Evolutionary conservation across 2,797 vertebrate species (phyloP).

Genomic region (Hapalemur alaotrensis): DNA sequence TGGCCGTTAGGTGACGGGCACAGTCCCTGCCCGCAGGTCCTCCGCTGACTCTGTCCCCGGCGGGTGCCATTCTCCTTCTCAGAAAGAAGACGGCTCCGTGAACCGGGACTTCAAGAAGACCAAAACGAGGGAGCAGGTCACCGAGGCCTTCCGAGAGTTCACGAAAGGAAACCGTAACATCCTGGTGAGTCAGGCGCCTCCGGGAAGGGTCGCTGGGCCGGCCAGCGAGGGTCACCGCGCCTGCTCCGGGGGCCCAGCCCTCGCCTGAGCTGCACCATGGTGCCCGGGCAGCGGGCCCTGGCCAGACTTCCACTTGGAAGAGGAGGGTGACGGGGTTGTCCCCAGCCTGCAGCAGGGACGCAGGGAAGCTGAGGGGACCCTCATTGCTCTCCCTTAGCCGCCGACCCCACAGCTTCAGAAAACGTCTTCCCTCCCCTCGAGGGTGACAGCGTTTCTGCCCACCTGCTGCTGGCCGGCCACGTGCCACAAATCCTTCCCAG

Average conservation of each 20-base stretch:
- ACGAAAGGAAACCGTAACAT: slow-evolving; percentile 92
- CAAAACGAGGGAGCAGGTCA: slow-evolving; percentile 94
- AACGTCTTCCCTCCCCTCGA: rapidly evolving
- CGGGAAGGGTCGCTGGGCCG: rapidly evolving
- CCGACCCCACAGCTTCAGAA: neutral
- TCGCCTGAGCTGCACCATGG: rapidly evolving
- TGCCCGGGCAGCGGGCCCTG: neutral
- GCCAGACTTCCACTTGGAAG: neutral
- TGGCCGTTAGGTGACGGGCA: rapidly evolving
- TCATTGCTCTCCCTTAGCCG: rapidly evolving
- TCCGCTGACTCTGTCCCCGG: neutral
- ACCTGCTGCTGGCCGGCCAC: rapidly evolving
- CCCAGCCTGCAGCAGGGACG: rapidly evolving
- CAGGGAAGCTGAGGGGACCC: rapidly evolving
- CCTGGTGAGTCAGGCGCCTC: slow-evolving; percentile 88
- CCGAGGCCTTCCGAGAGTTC: slow-evolving; percentile 93
- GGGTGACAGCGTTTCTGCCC: too few relatives aligned
- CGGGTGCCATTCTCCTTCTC: neutral
- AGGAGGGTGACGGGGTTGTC: too few relatives aligned
- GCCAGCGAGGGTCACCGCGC: rapidly evolving
- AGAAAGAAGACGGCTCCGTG: slow-evolving; percentile 98
- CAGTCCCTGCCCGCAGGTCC: rapidly evolving
- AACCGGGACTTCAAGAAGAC: slow-evolving; percentile 99
- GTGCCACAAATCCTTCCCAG: neutral
- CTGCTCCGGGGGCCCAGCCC: neutral